Conservation (phyloP, 1,140 invertebrate genomes). For the Bombus soroeensis region DNA sequence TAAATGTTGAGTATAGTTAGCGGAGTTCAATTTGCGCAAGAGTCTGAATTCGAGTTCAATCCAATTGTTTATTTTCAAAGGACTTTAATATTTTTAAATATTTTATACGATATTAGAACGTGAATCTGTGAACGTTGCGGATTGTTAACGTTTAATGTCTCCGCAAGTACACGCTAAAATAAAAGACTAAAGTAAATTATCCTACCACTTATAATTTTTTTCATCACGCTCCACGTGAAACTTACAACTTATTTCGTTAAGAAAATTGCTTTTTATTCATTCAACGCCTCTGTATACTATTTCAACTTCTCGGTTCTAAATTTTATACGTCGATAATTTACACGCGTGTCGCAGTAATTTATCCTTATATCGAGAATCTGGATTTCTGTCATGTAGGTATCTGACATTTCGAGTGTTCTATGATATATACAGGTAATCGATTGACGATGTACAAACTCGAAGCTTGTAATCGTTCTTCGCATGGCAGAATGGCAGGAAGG, state of each 20-base stretch:
- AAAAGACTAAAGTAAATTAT: too few relatives aligned
- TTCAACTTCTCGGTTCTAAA: background rate
- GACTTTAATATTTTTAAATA: too few relatives aligned
- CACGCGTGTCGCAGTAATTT: background rate
- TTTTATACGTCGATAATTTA: background rate
- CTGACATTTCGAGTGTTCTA: slow-evolving; percentile 3
- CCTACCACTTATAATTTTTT: too few relatives aligned
- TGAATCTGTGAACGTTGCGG: too few relatives aligned
- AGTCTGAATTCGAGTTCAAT: background rate
- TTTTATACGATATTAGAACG: too few relatives aligned
- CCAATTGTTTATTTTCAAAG: too few relatives aligned
- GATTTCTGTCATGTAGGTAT: slow-evolving; percentile 38
- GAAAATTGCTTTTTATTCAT: too few relatives aligned
- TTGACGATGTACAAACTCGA: slow-evolving; percentile 39
- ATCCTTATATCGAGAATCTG: slow-evolving; percentile 43
- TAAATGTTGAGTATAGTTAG: background rate
- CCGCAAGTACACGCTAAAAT: too few relatives aligned
- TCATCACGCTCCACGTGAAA: too few relatives aligned
- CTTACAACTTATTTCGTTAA: too few relatives aligned
- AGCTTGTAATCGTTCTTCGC: slow-evolving; percentile 42
- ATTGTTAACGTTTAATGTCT: too few relatives aligned
- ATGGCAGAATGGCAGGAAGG: background rate
- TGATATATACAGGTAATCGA: slow-evolving; percentile 39
- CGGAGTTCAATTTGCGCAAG: background rate
- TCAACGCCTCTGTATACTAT: too few relatives aligned